Evolutionary conservation across 2,888 invertebrate species (phyloP).

Genomic region (Ernsta delagoae): DNA sequence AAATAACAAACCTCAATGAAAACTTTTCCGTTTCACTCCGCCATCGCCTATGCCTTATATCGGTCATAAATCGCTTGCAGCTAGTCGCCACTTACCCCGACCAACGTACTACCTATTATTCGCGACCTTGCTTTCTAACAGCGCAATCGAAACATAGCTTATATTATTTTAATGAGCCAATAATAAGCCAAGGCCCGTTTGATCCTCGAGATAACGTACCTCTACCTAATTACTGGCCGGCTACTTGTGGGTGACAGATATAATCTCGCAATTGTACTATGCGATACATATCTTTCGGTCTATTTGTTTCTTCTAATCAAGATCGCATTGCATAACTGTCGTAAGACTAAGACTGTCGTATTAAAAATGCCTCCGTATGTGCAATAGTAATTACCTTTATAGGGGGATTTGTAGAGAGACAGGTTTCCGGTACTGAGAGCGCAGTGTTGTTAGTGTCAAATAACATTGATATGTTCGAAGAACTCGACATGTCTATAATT

Average conservation of each 20-base stretch:
- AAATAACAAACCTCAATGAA: no score
- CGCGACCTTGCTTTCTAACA: constrained; percentile 81
- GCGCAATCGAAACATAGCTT: constrained; percentile 61
- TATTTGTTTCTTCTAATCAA: constrained; percentile 69
- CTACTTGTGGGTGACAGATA: constrained; percentile 58
- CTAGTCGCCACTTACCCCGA: constrained; percentile 51
- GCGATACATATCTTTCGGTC: constrained; percentile 54
- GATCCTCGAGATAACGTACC: constrained; percentile 63
- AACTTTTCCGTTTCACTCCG: constrained; percentile 29
- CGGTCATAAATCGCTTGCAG: constrained; percentile 33
- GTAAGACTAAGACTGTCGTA: constrained; percentile 26
- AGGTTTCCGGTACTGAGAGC: constrained; percentile 14
- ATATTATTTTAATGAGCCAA: constrained; percentile 76
- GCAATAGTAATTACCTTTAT: background rate
- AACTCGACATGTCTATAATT: constrained; percentile 8
- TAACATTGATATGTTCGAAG: background rate
- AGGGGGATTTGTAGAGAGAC: constrained; percentile 4
- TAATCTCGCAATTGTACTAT: constrained; percentile 48
- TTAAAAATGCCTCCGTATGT: constrained; percentile 51
- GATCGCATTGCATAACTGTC: constrained; percentile 60
- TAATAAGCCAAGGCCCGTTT: constrained; percentile 73
- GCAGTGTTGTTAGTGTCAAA: background rate
- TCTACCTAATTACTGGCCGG: constrained; percentile 54
- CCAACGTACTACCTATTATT: constrained; percentile 47
- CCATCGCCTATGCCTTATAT: constrained; percentile 39